phyloP scores from a whole-genome alignment of 2,113 vertebrate species.

The Heterochromis multidens region DNA sequence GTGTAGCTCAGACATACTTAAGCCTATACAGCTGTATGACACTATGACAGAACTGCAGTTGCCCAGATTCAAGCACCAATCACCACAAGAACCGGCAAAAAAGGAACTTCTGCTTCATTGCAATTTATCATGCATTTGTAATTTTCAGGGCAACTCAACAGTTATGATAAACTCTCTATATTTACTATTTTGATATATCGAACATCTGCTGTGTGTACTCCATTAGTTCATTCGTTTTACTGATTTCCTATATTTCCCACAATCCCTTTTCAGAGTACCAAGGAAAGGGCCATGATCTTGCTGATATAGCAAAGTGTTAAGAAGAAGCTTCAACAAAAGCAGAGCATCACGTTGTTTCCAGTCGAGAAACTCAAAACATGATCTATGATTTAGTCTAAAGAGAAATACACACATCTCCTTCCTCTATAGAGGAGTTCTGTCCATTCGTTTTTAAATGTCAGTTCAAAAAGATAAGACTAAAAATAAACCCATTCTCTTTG shows the following conservation, averaged over 20 bases:
- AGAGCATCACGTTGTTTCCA: not conserved
- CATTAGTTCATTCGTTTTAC: not conserved
- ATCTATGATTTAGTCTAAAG: not conserved
- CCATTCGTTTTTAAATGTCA: conserved; percentile 26
- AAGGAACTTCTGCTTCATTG: not conserved
- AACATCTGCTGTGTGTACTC: not conserved
- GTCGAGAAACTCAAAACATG: not conserved
- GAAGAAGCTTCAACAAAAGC: not conserved
- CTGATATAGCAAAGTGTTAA: not conserved
- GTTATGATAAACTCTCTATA: not conserved
- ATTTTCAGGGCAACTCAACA: not conserved
- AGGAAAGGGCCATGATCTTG: not conserved
- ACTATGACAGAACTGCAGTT: not conserved
- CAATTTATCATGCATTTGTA: not conserved
- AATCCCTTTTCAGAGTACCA: not conserved
- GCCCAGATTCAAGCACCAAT: not conserved
- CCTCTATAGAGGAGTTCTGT: not conserved
- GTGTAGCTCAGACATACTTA: not conserved
- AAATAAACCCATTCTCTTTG: conserved; percentile 6
- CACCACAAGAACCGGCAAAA: not conserved
- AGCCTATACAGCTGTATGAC: not conserved
- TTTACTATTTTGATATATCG: not conserved
- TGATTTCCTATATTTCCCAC: conserved; percentile 10
- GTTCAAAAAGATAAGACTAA: not conserved
- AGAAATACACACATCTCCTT: not conserved